Evolutionary conservation across 2,113 vertebrate genomes (phyloP).

Genomic region (Cathartes aura): DNA sequence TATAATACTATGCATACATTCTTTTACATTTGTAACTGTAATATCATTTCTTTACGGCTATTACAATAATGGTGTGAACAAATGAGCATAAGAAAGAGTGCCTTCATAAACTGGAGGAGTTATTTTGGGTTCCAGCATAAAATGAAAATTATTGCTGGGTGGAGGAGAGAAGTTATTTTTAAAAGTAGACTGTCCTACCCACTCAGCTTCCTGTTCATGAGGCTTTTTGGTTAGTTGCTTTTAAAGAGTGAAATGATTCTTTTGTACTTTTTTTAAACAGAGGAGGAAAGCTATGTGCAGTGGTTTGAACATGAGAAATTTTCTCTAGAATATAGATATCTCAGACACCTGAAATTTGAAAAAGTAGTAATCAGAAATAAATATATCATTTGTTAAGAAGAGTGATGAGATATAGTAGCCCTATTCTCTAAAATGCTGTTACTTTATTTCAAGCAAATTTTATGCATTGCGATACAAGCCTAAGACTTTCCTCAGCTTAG

Average conservation of each 20-base stretch:
- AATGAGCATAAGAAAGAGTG: not conserved
- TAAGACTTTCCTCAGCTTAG: not conserved
- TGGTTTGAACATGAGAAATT: not conserved
- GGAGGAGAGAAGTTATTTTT: conserved; percentile 12
- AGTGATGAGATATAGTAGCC: not conserved
- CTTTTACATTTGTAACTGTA: not conserved
- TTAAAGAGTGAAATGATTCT: not conserved
- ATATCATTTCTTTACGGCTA: not conserved
- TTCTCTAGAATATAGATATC: not conserved
- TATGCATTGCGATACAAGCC: not conserved
- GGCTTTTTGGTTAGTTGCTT: not conserved
- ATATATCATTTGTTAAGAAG: not conserved
- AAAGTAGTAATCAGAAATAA: not conserved
- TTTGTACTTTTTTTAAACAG: not conserved
- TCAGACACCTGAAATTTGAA: not conserved
- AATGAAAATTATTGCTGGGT: not conserved
- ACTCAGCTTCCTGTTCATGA: not conserved
- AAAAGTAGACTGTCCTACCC: not conserved
- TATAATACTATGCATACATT: not conserved
- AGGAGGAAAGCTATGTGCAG: not conserved
- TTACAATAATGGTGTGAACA: not conserved
- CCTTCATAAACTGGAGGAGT: not conserved
- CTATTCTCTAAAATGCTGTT: not conserved
- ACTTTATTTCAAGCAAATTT: not conserved
- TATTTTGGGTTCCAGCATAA: not conserved